Conservation (phyloP, 2,113 vertebrate species). For the Melanostigma gelatinosum region DNA sequence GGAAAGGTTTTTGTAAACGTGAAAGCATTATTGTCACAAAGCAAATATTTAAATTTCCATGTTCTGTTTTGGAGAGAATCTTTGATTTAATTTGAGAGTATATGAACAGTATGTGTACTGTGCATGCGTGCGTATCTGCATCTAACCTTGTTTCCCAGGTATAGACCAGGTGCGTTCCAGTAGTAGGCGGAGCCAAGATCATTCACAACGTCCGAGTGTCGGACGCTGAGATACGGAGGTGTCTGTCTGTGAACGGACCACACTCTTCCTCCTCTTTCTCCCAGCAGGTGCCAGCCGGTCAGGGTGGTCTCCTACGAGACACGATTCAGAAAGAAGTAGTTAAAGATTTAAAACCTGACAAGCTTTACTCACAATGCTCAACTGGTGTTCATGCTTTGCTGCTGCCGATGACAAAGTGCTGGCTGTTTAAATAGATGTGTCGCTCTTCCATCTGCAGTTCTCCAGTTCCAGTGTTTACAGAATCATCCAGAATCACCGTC, state of each 20-base stretch:
- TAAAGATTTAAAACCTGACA: constrained; percentile 1
- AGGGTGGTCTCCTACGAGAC: constrained; percentile 66
- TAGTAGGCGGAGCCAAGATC: constrained; percentile 75
- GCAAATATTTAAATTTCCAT: neutral
- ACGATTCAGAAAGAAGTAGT: neutral
- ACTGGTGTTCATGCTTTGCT: neutral
- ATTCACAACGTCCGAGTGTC: constrained; percentile 61
- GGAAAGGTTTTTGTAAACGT: neutral
- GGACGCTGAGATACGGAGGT: constrained; percentile 65
- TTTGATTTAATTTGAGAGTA: neutral
- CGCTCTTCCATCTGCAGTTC: neutral
- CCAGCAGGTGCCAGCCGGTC: constrained; percentile 74
- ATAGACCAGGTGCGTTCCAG: constrained; percentile 73
- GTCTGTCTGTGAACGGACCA: constrained; percentile 73
- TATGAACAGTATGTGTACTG: neutral
- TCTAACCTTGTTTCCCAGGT: constrained; percentile 76
- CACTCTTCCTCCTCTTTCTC: constrained; percentile 62
- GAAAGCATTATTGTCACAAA: neutral
- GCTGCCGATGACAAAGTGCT: neutral
- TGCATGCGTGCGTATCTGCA: neutral
- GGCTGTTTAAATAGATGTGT: constrained; percentile 1
- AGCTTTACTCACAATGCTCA: neutral
- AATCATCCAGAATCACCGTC: neutral
- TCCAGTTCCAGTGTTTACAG: constrained; percentile 5
- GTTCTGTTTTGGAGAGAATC: neutral